phyloP scores from a whole-genome alignment of 1,140 invertebrate species.

The Neotoxoptera formosana region DNA sequence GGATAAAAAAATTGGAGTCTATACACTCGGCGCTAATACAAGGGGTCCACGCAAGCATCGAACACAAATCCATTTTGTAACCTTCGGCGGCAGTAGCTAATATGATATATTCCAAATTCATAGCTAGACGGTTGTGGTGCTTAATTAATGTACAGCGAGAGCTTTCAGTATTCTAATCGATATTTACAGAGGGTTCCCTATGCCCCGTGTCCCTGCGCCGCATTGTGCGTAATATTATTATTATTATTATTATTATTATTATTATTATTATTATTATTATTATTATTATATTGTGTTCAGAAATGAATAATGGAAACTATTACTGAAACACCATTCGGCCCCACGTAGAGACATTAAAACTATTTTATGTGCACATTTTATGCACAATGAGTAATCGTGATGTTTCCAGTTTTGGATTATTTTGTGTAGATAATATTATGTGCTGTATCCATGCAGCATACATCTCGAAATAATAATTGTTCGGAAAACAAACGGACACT shows the following conservation, averaged over 20 bases:
- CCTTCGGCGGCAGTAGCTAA: neutral
- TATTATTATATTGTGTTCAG: constrained; percentile 49
- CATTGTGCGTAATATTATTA: constrained; percentile 43
- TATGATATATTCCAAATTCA: constrained; percentile 51
- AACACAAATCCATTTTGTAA: constrained; percentile 30
- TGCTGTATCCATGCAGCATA: neutral
- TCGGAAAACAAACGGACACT: neutral
- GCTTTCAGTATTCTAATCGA: constrained; percentile 55
- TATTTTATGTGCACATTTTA: constrained; percentile 47
- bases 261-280: constrained; percentile 31
- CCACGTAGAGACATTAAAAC: constrained; percentile 43
- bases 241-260: constrained; percentile 31
- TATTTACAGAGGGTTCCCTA: constrained; percentile 55
- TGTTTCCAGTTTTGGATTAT: constrained; percentile 37
- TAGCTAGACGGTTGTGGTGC: constrained; percentile 31
- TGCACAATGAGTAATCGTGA: constrained; percentile 29
- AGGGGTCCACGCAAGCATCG: neutral
- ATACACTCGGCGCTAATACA: neutral
- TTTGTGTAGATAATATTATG: constrained; percentile 12
- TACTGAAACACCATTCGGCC: constrained; percentile 42
- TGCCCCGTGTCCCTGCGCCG: neutral
- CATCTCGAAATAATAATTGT: neutral
- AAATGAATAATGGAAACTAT: constrained; percentile 57
- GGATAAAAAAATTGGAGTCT: neutral
- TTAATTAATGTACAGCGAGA: constrained; percentile 55